Conservation (phyloP, 2,113 vertebrate species). For the Pterocles orientalis region DNA sequence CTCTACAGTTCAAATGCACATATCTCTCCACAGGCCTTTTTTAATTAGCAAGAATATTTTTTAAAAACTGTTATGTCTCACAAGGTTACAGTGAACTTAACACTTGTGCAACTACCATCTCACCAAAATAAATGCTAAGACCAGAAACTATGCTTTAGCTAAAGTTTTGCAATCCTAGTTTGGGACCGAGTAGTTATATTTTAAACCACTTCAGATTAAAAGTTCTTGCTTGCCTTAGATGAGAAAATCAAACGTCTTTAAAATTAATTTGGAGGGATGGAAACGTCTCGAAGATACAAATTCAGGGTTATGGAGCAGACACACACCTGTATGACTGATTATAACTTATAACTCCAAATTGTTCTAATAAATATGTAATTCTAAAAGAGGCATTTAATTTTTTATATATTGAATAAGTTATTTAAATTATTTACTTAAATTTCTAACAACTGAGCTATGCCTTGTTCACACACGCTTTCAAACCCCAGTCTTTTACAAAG, state of each 20-base stretch:
- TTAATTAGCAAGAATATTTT: not conserved
- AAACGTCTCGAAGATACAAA: conserved; percentile 61
- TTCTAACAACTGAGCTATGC: not conserved
- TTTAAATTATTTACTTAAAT: conserved; percentile 23
- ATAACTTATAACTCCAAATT: conserved; percentile 56
- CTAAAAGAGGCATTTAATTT: conserved; percentile 27
- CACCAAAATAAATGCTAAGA: not conserved
- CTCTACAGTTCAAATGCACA: not conserved
- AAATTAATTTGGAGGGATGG: conserved; percentile 24
- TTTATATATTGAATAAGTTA: not conserved
- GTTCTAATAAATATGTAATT: conserved; percentile 58
- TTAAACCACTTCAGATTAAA: conserved; percentile 32
- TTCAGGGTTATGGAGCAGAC: conserved; percentile 23
- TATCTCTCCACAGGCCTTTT: not conserved
- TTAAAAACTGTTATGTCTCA: not conserved
- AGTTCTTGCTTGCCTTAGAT: not conserved
- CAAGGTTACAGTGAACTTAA: not conserved
- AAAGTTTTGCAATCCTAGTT: conserved; percentile 3
- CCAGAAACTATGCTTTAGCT: not conserved
- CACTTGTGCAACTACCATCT: not conserved
- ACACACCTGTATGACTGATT: conserved; percentile 22
- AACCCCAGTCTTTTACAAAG: not conserved
- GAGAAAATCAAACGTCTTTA: conserved; percentile 51
- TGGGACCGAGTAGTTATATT: conserved; percentile 9
- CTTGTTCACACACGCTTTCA: not conserved